Conservation (phyloP, 2,888 invertebrate species). For the Stegana nigrithorax region DNA sequence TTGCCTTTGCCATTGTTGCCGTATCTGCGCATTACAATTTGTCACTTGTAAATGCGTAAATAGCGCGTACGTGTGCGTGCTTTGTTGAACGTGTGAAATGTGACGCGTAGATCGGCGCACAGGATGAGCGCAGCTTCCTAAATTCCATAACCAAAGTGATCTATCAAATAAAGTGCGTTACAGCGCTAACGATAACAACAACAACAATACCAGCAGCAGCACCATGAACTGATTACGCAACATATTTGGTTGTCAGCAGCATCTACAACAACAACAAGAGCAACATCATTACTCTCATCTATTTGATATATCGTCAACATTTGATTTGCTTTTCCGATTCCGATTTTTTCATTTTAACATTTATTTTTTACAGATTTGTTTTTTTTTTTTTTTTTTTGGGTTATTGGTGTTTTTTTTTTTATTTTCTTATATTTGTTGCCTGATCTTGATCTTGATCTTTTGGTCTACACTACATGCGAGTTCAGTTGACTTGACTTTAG, state of each 20-base stretch:
- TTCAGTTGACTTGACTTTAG: neutral
- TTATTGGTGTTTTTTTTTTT: slow-evolving; percentile 8
- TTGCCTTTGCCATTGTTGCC: too few relatives aligned
- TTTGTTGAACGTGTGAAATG: neutral
- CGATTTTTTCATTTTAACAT: too few relatives aligned
- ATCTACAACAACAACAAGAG: slow-evolving; percentile 27
- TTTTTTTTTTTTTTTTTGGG: too few relatives aligned
- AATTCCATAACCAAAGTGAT: slow-evolving; percentile 3
- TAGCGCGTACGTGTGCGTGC: slow-evolving; percentile 50
- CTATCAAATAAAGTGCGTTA: slow-evolving; percentile 14
- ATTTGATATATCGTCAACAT: too few relatives aligned
- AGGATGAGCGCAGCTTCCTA: slow-evolving; percentile 3
- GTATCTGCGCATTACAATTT: slow-evolving; percentile 48
- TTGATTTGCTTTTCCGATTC: slow-evolving; percentile 6
- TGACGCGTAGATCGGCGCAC: neutral
- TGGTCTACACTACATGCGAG: slow-evolving; percentile 37
- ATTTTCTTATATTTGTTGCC: slow-evolving; percentile 36
- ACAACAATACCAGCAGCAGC: neutral
- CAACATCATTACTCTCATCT: too few relatives aligned
- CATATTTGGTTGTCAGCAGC: slow-evolving; percentile 33
- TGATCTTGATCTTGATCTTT: slow-evolving; percentile 57
- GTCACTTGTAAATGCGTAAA: slow-evolving; percentile 44
- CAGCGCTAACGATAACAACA: neutral
- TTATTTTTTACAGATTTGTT: too few relatives aligned
- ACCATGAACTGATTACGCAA: slow-evolving; percentile 16